Evolutionary conservation across 2,888 invertebrate genomes (phyloP).

Genomic region (Melanotus villosus): DNA sequence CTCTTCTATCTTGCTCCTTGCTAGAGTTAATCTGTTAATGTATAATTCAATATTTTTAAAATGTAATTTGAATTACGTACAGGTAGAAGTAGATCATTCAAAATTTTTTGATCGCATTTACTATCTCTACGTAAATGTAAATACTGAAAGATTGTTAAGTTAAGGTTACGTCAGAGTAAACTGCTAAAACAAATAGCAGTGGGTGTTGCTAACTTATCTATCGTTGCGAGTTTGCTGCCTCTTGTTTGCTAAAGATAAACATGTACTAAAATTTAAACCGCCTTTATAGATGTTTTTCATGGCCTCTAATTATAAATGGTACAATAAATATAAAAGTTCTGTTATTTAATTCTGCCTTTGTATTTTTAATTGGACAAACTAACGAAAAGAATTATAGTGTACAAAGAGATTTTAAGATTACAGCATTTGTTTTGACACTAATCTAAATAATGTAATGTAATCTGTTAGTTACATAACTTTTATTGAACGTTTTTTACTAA

Average conservation of each 20-base stretch:
- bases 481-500: too few relatives aligned
- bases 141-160: too few relatives aligned
- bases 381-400: neutral
- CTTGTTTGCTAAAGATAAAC: conserved; percentile 7
- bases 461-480: too few relatives aligned
- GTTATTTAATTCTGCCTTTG: neutral
- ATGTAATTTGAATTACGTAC: too few relatives aligned
- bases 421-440: neutral
- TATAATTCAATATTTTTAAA: too few relatives aligned
- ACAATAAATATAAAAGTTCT: neutral
- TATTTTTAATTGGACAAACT: neutral
- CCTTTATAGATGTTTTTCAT: neutral
- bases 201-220: conserved; percentile 10
- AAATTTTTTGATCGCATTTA: too few relatives aligned
- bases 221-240: neutral
- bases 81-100: too few relatives aligned
- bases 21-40: too few relatives aligned
- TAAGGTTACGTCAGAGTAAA: neutral
- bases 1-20: too few relatives aligned
- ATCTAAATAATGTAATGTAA: neutral
- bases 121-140: too few relatives aligned
- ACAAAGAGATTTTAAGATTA: neutral
- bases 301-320: neutral
- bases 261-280: neutral
- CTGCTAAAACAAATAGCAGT: neutral